phyloP scores from a whole-genome alignment of 2,797 vertebrate species.

The Sebastolobus altivelis region DNA sequence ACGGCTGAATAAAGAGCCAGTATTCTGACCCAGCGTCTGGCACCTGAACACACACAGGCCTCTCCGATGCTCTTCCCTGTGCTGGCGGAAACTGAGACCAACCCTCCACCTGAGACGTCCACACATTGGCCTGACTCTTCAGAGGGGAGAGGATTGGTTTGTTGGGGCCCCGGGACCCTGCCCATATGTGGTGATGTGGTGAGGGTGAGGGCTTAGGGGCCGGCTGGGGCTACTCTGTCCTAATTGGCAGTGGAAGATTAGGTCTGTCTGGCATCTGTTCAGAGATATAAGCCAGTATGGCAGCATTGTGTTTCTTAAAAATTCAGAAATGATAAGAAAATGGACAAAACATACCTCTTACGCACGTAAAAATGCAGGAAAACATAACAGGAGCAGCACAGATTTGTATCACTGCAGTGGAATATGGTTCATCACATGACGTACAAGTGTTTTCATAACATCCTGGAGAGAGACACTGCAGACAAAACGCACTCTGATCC shows the following conservation, averaged over 20 bases:
- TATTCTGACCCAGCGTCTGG: conserved; percentile 61
- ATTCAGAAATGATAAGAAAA: conserved; percentile 7
- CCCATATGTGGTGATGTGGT: conserved; percentile 73
- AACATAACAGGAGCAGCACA: background rate
- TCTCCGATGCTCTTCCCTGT: conserved; percentile 58
- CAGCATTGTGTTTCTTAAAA: background rate
- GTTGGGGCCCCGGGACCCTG: conserved; percentile 58
- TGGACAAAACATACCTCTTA: background rate
- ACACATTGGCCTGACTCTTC: conserved; percentile 73
- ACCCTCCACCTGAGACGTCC: conserved; percentile 63
- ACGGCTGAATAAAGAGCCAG: conserved; percentile 71
- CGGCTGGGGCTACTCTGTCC: conserved; percentile 53
- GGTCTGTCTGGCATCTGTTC: conserved; percentile 52
- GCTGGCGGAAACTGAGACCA: conserved; percentile 61
- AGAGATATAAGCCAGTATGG: conserved; percentile 22
- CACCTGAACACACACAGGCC: conserved; percentile 79
- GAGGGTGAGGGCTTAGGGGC: conserved; percentile 58
- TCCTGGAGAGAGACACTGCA: conserved; percentile 66
- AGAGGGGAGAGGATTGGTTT: conserved; percentile 51
- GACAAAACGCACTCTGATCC: conserved; percentile 65
- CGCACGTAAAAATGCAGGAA: background rate
- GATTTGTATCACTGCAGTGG: conserved; percentile 3
- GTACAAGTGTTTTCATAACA: conserved; percentile 70
- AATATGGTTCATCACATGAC: conserved; percentile 42
- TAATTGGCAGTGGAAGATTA: conserved; percentile 68